phyloP scores from a whole-genome alignment of 2,888 invertebrate species.

The Drosophila merina region DNA sequence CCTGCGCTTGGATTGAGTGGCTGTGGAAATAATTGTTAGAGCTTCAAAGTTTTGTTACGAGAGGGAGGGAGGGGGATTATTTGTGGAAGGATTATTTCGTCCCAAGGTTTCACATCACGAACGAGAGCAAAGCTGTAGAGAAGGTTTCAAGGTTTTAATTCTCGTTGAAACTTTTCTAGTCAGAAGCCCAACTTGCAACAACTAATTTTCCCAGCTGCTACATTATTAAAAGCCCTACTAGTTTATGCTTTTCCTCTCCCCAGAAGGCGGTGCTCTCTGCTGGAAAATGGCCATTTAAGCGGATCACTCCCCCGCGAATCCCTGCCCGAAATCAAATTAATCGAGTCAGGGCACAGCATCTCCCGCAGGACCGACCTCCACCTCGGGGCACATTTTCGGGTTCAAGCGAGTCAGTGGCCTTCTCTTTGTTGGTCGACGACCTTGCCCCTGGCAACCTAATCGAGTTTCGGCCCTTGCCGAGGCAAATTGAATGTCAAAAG shows the following conservation, averaged over 20 bases:
- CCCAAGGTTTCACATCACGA: conserved; percentile 1
- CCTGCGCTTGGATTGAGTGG: conserved; percentile 31
- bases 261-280: neutral
- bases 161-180: neutral
- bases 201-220: neutral
- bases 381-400: conserved; percentile 9
- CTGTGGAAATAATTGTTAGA: conserved; percentile 7
- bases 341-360: neutral
- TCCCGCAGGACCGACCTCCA: neutral
- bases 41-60: neutral
- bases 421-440: conserved; percentile 30
- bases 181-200: neutral
- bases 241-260: too few species aligned
- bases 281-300: neutral
- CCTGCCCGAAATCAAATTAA: neutral
- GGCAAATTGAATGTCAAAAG: conserved; percentile 36
- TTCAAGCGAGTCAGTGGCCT: conserved; percentile 36
- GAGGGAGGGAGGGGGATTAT: neutral
- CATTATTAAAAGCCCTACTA: neutral
- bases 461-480: neutral
- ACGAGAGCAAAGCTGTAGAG: neutral
- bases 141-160: neutral
- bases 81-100: conserved; percentile 12
- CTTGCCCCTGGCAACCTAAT: conserved; percentile 7
- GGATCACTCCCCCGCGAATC: neutral